Percentiles rank a stretch among this genome's conserved stretches.
phyloP scores from a whole-genome alignment of 1,140 invertebrate species.

The Thrips palmi region DNA sequence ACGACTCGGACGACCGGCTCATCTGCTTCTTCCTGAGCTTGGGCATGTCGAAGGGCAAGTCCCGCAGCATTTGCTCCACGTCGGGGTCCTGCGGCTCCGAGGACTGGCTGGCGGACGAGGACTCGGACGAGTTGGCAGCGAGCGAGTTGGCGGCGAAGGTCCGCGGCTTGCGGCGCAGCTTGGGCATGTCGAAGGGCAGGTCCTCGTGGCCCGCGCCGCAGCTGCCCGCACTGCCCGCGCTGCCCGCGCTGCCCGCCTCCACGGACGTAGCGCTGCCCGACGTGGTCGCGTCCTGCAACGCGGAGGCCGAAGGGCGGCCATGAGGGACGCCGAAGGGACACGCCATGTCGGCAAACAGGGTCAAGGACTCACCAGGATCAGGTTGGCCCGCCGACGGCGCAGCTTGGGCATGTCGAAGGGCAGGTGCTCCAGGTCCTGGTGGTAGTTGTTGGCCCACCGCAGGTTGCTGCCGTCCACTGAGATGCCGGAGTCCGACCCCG shows the following conservation, averaged over 20 bases:
- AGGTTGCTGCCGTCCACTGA: conserved; percentile 39
- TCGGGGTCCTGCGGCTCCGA: too few species aligned
- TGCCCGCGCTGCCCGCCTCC: too few species aligned
- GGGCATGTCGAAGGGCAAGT: conserved; percentile 73
- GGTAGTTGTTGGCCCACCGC: background rate
- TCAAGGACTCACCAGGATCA: too few species aligned
- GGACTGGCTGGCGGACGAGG: conserved; percentile 45
- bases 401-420: conserved; percentile 83
- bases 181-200: conserved; percentile 80
- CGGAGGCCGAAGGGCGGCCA: conserved; percentile 26
- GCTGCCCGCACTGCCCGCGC: too few species aligned
- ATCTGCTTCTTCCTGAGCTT: conserved; percentile 53
- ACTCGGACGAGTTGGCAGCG: conserved; percentile 24
- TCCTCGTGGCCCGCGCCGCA: too few species aligned
- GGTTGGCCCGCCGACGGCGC: conserved; percentile 43
- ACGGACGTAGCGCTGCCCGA: conserved; percentile 49
- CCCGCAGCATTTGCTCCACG: too few species aligned
- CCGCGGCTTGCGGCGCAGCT: conserved; percentile 42
- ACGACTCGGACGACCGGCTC: too few species aligned
- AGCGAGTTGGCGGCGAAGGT: background rate
- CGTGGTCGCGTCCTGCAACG: too few species aligned
- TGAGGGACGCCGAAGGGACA: too few species aligned
- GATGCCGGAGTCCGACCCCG: conserved; percentile 70
- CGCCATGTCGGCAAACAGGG: conserved; percentile 15
- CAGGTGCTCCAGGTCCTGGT: conserved; percentile 51